Conservation (phyloP, 2,888 invertebrate genomes). For the Phyllotreta cruciferae region DNA sequence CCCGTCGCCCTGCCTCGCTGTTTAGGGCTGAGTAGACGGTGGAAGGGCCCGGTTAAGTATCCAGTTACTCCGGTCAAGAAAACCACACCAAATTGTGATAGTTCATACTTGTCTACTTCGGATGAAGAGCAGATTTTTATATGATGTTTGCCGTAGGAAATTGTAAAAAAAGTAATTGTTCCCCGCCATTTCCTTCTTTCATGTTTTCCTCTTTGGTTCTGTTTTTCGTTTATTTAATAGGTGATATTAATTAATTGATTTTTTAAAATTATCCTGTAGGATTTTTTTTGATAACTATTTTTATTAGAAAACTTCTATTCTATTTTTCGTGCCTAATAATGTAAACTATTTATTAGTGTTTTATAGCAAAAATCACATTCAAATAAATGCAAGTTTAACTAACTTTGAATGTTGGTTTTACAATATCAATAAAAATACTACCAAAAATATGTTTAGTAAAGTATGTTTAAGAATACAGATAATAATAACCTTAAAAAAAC, state of each 20-base stretch:
- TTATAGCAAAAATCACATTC: too few species aligned
- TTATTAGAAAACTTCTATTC: too few species aligned
- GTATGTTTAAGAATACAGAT: too few species aligned
- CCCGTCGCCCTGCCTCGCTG: constrained; percentile 66
- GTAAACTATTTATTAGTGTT: neutral
- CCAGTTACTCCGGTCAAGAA: constrained; percentile 71
- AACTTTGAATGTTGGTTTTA: too few species aligned
- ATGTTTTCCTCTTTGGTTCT: too few species aligned
- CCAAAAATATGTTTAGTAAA: too few species aligned
- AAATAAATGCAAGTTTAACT: too few species aligned
- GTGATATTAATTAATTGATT: too few species aligned
- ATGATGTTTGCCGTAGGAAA: constrained; percentile 47
- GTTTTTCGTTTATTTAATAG: neutral
- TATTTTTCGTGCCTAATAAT: neutral
- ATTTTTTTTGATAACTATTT: too few species aligned
- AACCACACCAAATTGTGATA: constrained; percentile 45
- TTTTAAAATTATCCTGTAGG: too few species aligned
- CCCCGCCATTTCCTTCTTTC: neutral
- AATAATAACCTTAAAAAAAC: too few species aligned
- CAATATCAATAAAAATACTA: too few species aligned
- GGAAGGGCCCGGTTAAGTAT: constrained; percentile 70
- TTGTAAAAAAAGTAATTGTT: neutral
- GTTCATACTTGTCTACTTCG: constrained; percentile 60
- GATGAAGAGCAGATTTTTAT: constrained; percentile 74
- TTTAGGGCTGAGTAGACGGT: constrained; percentile 67